Evolutionary conservation across 2,797 vertebrate genomes (phyloP).

Genomic region (Thaleichthys pacificus): DNA sequence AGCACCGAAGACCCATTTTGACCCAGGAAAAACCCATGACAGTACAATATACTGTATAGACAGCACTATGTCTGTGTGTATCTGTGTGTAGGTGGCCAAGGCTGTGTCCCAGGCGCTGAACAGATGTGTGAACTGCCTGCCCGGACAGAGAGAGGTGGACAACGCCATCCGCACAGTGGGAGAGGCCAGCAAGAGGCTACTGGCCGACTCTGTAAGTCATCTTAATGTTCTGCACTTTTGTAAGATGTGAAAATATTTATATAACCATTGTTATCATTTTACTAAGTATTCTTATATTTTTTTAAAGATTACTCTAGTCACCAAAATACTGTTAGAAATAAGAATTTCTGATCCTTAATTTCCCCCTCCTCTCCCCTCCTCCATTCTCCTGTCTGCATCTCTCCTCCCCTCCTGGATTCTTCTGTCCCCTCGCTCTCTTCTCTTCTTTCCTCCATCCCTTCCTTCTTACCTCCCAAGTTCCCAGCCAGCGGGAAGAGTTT

Average conservation of each 20-base stretch:
- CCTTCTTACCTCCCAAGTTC: constrained; percentile 75
- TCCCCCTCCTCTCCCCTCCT: neutral
- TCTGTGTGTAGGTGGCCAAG: constrained; percentile 86
- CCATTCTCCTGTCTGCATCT: neutral
- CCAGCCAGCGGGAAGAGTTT: constrained; percentile 89
- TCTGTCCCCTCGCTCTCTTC: neutral
- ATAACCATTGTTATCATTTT: neutral
- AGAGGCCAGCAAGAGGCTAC: constrained; percentile 92
- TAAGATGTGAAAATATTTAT: no score
- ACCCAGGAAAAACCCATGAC: no score
- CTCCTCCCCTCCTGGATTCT: neutral
- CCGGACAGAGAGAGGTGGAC: constrained; percentile 93
- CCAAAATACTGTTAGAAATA: no score
- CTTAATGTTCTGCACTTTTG: neutral
- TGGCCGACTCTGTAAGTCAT: constrained; percentile 83
- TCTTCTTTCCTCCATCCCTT: neutral
- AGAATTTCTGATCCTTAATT: no score
- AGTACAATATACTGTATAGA: neutral
- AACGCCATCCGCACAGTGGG: constrained; percentile 91
- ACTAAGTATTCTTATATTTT: neutral
- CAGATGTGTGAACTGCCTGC: constrained; percentile 92
- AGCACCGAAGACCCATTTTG: no score
- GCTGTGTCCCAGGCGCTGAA: constrained; percentile 94
- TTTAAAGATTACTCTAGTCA: neutral
- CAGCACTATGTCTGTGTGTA: constrained; percentile 27